A percentile compares a stretch with the other conserved stretches of the same genome.
Conservation (phyloP, 1,140 invertebrate species). For the Acromyrmex heyeri region DNA sequence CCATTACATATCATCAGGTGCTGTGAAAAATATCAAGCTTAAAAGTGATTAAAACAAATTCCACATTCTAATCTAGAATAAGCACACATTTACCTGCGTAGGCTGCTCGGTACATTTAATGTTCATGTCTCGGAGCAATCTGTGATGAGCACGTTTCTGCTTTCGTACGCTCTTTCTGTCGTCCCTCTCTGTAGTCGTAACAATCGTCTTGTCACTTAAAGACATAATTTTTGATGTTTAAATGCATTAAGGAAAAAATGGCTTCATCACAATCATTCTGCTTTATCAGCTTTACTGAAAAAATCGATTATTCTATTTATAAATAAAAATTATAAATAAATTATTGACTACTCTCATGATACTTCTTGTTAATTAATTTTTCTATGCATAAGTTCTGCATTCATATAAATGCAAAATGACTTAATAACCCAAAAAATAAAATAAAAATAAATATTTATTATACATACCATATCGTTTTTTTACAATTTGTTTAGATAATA, state of each 20-base stretch:
- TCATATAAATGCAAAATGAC: background rate
- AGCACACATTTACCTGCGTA: conserved; percentile 81
- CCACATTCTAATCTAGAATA: background rate
- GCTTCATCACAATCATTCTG: background rate
- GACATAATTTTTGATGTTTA: conserved; percentile 28
- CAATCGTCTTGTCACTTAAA: background rate
- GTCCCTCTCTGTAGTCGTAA: conserved; percentile 48
- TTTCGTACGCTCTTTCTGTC: conserved; percentile 82
- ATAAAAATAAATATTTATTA: background rate
- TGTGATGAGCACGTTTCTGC: conserved; percentile 84
- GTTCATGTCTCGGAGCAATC: conserved; percentile 84
- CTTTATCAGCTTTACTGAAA: background rate
- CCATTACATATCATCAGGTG: conserved; percentile 91
- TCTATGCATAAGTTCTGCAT: background rate
- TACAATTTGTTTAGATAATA: background rate
- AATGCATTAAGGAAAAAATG: background rate
- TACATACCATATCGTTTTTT: background rate
- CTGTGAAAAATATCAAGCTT: conserved; percentile 84
- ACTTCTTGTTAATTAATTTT: background rate
- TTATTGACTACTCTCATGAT: background rate
- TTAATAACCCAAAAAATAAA: background rate
- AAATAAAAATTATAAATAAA: background rate
- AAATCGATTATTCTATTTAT: background rate
- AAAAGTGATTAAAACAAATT: conserved; percentile 56
- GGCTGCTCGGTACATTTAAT: conserved; percentile 81